Percentiles rank a stretch among this genome's conserved stretches.
These are phyloP conservation scores for Theocolax elegans DNA, from an alignment of 1,140 invertebrate genomes.

Conservation along the genomic window DNA sequence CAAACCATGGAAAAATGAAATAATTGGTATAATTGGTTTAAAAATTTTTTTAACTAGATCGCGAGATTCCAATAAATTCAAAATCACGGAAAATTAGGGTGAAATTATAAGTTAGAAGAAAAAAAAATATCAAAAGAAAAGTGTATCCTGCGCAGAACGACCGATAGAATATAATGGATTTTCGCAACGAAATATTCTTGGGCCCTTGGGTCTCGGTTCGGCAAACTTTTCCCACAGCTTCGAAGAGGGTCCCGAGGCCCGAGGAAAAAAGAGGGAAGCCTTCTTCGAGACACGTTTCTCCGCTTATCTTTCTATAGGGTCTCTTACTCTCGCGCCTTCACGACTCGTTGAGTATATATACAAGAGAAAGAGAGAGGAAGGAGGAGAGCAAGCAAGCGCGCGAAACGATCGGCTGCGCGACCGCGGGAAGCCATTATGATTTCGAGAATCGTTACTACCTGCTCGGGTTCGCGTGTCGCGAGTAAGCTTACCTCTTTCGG, in stretches of 20 bases:
- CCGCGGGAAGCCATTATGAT: conserved; percentile 14
- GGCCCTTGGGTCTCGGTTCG: neutral
- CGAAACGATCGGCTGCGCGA: neutral
- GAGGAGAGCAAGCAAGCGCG: too few relatives aligned
- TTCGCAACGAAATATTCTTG: neutral
- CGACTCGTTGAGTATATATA: too few relatives aligned
- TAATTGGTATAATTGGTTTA: too few relatives aligned
- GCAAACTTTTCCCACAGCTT: conserved; percentile 21
- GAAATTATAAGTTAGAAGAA: too few relatives aligned
- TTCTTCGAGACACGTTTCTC: conserved; percentile 11
- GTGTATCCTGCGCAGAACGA: too few relatives aligned
- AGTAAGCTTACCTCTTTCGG: too few relatives aligned
- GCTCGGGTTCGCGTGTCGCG: neutral
- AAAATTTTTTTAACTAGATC: too few relatives aligned
- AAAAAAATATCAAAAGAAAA: too few relatives aligned
- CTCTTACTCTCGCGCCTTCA: conserved; percentile 4
- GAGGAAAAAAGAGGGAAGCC: neutral
- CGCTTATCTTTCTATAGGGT: conserved; percentile 14
- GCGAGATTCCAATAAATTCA: too few relatives aligned
- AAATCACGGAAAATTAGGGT: too few relatives aligned
- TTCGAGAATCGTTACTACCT: neutral
- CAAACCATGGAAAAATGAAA: too few relatives aligned
- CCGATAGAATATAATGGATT: neutral
- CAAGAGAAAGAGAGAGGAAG: too few relatives aligned
- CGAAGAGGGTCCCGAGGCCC: neutral